These are phyloP conservation scores for Acrocephalus scirpaceus DNA, from an alignment of 2,797 vertebrate species.

Conservation along the genomic window DNA sequence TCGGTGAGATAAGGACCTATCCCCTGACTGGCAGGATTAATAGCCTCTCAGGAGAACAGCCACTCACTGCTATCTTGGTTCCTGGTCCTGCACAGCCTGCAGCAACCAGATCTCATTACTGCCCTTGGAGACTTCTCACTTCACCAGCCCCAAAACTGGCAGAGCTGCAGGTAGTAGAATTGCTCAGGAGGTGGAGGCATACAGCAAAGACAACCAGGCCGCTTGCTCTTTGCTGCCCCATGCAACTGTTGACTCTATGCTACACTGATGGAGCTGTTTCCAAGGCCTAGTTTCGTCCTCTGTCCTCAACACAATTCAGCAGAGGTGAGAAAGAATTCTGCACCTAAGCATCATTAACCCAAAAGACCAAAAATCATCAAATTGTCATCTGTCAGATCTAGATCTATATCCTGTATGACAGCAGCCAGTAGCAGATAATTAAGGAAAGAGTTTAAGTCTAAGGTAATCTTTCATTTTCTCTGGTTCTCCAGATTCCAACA, in stretches of 20 bases:
- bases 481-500: background rate
- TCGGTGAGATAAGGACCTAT: background rate
- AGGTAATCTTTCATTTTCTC: background rate
- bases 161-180: background rate
- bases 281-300: background rate
- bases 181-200: background rate
- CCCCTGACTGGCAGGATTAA: background rate
- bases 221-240: background rate
- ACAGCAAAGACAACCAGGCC: background rate
- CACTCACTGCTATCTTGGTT: background rate
- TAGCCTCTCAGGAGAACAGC: background rate
- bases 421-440: background rate
- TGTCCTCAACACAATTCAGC: background rate
- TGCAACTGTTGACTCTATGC: background rate
- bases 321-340: background rate
- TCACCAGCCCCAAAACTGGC: background rate
- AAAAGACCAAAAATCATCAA: background rate
- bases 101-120: background rate
- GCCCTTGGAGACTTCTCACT: background rate
- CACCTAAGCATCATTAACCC: background rate
- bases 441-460: background rate
- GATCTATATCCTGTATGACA: background rate
- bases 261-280: background rate
- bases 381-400: background rate
- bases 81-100: background rate